A percentile compares a stretch with the other conserved stretches of the same genome.
These are phyloP conservation scores for Todiramphus chloris DNA, from an alignment of 2,113 vertebrate genomes.

Conservation along the genomic window DNA sequence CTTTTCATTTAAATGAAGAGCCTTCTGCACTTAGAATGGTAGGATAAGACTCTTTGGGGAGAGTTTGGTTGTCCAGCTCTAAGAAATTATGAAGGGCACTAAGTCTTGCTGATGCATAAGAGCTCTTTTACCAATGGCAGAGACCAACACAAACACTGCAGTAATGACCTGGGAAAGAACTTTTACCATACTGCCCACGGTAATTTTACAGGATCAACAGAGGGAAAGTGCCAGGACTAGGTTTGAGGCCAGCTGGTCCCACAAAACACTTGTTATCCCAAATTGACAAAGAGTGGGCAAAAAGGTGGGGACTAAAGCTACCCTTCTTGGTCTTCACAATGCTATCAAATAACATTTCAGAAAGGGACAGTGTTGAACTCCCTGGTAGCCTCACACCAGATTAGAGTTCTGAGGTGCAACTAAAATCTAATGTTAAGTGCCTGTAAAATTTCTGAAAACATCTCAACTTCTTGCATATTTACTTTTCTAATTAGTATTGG, in stretches of 20 bases:
- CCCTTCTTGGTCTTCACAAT: not conserved
- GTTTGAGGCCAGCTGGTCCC: not conserved
- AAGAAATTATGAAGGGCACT: not conserved
- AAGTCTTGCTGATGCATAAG: not conserved
- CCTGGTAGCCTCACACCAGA: not conserved
- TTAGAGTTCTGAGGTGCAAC: not conserved
- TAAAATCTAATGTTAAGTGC: not conserved
- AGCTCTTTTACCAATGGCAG: not conserved
- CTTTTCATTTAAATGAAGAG: not conserved
- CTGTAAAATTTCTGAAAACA: not conserved
- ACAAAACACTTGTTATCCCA: not conserved
- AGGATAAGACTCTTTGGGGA: not conserved
- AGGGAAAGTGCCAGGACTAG: not conserved
- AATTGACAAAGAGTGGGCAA: not conserved
- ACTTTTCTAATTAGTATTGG: not conserved
- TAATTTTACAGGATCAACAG: not conserved
- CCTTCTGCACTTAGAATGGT: not conserved
- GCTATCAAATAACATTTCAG: not conserved
- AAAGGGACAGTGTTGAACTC: not conserved
- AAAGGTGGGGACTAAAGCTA: not conserved
- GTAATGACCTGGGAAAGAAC: not conserved
- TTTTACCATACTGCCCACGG: not conserved
- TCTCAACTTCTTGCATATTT: not conserved
- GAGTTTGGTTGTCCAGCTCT: not conserved
- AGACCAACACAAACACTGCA: not conserved